phyloP scores from a whole-genome alignment of 2,888 invertebrate species.

The Neelides folsomi region DNA sequence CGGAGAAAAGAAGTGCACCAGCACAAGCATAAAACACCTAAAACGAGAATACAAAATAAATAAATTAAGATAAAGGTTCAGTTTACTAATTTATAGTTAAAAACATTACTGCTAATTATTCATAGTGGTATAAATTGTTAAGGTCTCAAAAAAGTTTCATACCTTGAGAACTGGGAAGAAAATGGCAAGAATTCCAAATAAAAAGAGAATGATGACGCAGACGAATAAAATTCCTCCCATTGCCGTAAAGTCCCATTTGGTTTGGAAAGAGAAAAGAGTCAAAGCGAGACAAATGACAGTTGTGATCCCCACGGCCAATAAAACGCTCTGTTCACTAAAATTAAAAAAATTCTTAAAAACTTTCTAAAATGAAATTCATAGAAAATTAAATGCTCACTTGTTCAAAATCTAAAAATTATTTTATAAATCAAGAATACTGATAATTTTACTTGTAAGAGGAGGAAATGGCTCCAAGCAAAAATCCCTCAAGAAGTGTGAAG shows the following conservation, averaged over 20 bases:
- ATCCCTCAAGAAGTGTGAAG: constrained; percentile 70
- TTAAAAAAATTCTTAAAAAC: neutral
- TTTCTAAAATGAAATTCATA: neutral
- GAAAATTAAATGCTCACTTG: too few relatives aligned
- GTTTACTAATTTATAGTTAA: too few relatives aligned
- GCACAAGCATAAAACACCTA: constrained; percentile 62
- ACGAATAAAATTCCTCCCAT: constrained; percentile 66
- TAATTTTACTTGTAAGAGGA: constrained; percentile 44
- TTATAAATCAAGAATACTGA: neutral
- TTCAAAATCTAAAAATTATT: too few relatives aligned
- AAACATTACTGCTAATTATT: too few relatives aligned
- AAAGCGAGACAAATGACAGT: constrained; percentile 12
- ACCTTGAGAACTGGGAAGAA: constrained; percentile 40
- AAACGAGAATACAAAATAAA: too few relatives aligned
- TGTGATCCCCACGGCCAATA: constrained; percentile 18
- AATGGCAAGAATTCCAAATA: constrained; percentile 63
- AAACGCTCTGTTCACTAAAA: constrained; percentile 10
- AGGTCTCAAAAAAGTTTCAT: neutral
- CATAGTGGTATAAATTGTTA: too few relatives aligned
- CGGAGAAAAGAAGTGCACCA: constrained; percentile 75
- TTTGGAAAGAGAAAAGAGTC: constrained; percentile 15
- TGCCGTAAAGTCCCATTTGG: constrained; percentile 67
- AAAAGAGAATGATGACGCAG: constrained; percentile 55
- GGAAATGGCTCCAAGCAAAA: constrained; percentile 60
- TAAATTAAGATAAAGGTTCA: too few relatives aligned